Evolutionary conservation across 2,113 vertebrate genomes (phyloP).

Genomic region (Spheniscus mendiculus): DNA sequence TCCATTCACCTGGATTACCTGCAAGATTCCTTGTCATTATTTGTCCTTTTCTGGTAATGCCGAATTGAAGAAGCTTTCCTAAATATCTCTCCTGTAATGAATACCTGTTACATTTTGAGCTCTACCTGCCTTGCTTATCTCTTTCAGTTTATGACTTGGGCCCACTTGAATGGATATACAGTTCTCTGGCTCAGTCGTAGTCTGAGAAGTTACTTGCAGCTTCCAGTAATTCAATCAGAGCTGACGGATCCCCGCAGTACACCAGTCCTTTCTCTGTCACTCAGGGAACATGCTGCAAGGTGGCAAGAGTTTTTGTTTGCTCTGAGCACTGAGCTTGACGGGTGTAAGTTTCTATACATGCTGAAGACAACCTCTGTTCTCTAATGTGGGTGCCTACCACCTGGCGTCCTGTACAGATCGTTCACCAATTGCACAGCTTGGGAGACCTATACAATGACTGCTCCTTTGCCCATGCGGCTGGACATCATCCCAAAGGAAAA

Average conservation of each 20-base stretch:
- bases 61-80: not conserved
- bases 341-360: not conserved
- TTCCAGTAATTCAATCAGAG: not conserved
- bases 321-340: not conserved
- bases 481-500: not conserved
- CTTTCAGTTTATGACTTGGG: not conserved
- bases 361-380: not conserved
- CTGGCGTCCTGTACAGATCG: not conserved
- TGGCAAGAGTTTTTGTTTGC: not conserved
- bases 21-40: not conserved
- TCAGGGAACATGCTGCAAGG: not conserved
- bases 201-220: not conserved
- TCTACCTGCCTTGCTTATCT: not conserved
- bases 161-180: not conserved
- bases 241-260: fast-evolving
- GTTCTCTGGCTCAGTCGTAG: not conserved
- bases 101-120: not conserved
- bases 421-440: not conserved
- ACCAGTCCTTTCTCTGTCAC: not conserved
- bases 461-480: not conserved
- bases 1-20: not conserved
- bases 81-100: not conserved
- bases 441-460: not conserved
- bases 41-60: not conserved
- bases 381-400: not conserved